Percentiles rank a stretch among this genome's conserved stretches.
Evolutionary conservation across 2,797 vertebrate genomes (phyloP).

Genomic region (Cirrhinus molitorella): DNA sequence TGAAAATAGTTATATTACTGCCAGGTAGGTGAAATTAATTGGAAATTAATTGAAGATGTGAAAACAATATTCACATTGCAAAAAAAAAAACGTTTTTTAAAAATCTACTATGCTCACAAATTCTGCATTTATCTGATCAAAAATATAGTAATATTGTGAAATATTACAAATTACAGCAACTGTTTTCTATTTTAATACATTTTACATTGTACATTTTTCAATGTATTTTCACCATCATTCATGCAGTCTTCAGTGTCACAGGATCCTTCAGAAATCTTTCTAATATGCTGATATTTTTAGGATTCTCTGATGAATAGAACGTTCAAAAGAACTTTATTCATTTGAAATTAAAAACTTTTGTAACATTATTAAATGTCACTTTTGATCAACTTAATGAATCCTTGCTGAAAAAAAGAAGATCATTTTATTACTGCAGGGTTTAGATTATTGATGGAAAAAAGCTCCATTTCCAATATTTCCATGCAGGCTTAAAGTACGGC

Average conservation of each 20-base stretch:
- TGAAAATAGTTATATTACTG: background rate
- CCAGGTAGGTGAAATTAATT: background rate
- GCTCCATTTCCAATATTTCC: background rate
- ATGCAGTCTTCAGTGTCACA: background rate
- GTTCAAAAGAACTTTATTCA: too few relatives aligned
- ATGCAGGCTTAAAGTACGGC: background rate
- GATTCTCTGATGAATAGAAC: too few relatives aligned
- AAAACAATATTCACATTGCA: background rate
- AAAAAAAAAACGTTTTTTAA: too few relatives aligned
- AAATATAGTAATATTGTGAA: background rate
- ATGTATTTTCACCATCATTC: background rate
- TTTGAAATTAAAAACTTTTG: background rate
- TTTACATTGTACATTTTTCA: background rate
- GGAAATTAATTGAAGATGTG: background rate
- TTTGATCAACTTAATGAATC: background rate
- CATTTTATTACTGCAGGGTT: conserved; percentile 1
- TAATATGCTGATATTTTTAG: background rate
- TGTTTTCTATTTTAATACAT: too few relatives aligned
- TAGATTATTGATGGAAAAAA: background rate
- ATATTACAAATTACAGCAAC: background rate
- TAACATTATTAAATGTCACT: too few relatives aligned
- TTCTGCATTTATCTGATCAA: background rate
- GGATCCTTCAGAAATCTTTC: background rate
- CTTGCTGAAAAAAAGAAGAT: background rate
- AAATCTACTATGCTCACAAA: background rate